phyloP scores from a whole-genome alignment of 2,888 invertebrate genomes.

The Lamellibrachia satsuma region DNA sequence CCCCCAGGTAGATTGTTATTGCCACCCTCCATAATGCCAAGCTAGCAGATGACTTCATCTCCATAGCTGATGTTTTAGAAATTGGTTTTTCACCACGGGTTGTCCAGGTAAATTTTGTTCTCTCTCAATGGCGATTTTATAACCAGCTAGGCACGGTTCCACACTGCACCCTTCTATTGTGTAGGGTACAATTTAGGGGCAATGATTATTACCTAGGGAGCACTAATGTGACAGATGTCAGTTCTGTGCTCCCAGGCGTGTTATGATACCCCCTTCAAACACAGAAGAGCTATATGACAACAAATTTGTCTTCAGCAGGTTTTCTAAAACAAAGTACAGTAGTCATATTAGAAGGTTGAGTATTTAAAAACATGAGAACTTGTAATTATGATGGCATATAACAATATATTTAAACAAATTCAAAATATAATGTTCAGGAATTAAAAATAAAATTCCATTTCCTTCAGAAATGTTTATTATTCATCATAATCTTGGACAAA shows the following conservation, averaged over 20 bases:
- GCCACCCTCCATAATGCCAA: not conserved
- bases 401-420: too few species aligned
- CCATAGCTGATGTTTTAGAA: slow-evolving; percentile 10
- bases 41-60: not conserved
- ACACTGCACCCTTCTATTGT: not conserved
- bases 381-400: too few species aligned
- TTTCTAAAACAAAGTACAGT: not conserved
- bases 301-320: not conserved
- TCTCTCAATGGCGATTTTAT: not conserved
- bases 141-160: not conserved
- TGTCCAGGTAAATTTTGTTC: not conserved
- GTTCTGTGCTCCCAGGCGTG: not conserved
- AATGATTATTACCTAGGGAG: slow-evolving; percentile 13
- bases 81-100: slow-evolving; percentile 17
- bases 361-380: not conserved
- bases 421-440: too few species aligned
- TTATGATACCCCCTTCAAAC: slow-evolving; percentile 12
- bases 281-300: not conserved
- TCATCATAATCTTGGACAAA: too few species aligned
- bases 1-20: not conserved
- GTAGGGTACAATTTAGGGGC: slow-evolving; percentile 5
- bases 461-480: too few species aligned
- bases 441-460: too few species aligned
- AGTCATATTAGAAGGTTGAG: not conserved
- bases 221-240: slow-evolving; percentile 17